Base-by-base conservation (phyloP, 2,113 vertebrate species). In the Pseudonaja textilis region DNA sequence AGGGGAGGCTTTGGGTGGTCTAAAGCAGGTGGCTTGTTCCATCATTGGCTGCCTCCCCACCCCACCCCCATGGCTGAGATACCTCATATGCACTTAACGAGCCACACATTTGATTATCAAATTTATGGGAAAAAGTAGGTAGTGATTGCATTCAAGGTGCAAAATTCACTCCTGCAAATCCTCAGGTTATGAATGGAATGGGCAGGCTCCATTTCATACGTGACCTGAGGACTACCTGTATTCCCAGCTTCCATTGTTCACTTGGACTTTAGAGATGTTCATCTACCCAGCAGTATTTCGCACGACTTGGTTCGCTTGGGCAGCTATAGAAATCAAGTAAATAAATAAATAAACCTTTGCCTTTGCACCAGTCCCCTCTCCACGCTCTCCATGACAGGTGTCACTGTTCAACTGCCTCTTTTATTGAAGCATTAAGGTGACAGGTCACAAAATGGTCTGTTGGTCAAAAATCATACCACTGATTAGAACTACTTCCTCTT, bases 401-500 rank as follows among this genome's bases (percentile, higher is more conserved):
- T n/a, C 55, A 52, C n/a, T 89, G 69, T 29, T 89, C 29, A 89
- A 26, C 39, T 20, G 55, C 25, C 3, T 92, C 94, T 92, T 89
- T 91, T 29, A 89, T 87, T 23, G 18, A 9, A 54, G 14, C 45
- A 18, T 39, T 93, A 74, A 81, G 91, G 34, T 54, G 59, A 5
- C 10, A 93, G 50, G 91, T 92, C 61, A 95, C 88, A 94, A 29
- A 90, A 16, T 6, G 61, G 3, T 3, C 88, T 88, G 74, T 5
- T 18, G 11, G 4, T 91, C 87, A 9, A 29, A 29, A 50, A 29
- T 54, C n/a, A 64, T 1, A 2, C 26, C 9, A 89, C 8, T 18
- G 34, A 87, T 94, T 94, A 93, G 89, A 10, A 89, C 56, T 14
- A 56, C 5, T 86, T 95, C 55, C 23, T 87, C 26, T 92, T 92